Base-by-base conservation (phyloP, 2,888 invertebrate genomes). In the Meteorus colon region DNA sequence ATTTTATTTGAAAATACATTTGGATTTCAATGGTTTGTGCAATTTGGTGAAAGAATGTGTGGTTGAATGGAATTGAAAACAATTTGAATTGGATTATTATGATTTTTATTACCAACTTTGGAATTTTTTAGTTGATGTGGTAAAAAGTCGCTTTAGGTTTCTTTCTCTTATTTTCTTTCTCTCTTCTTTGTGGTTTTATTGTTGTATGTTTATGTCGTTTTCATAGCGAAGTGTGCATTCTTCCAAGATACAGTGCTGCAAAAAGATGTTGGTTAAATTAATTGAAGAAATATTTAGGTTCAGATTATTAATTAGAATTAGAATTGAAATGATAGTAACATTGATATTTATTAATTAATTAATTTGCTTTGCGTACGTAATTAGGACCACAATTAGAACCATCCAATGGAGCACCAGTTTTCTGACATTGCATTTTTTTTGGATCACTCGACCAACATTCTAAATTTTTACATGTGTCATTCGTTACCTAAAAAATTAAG, bases 331-430 rank as follows among this genome's bases (percentile, higher is more conserved):
- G 24, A 24, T 24, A 24, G 1, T 1, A 24, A 24, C 1, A 24
- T 24, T 24, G 24, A 24, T 24, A 24, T 24, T 24, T 24, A 24
- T 24, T 24, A 24, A 24, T 24, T 24, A 51, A 51, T 29, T 51
- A n/a, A 51, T 10, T 48, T 8, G 8, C 0, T 14, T 34, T 63
- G n/a, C 29, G 6, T 51, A 68, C 68, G 8, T 55, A 24, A 48
- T 48, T 24, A n/a, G 27, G 1, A 68, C 51, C 68, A 55, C 68
- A 68, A 5, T 16, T 45, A 2, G 68, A 48, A 27, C 68, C 68
- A 55, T 68, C 29, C 6, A 48, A 29, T 31, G 68, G 27, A 29
- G 68, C 51, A 8, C 68, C 68, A 48, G 51, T 10, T 29, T 51
- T 10, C 8, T 29, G 16, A 31, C 68, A 68, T 8, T 34, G 34